A percentile compares a stretch with the other conserved stretches of the same genome.
phyloP scores from a whole-genome alignment of 2,797 vertebrate species.

The Manis pentadactyla region DNA sequence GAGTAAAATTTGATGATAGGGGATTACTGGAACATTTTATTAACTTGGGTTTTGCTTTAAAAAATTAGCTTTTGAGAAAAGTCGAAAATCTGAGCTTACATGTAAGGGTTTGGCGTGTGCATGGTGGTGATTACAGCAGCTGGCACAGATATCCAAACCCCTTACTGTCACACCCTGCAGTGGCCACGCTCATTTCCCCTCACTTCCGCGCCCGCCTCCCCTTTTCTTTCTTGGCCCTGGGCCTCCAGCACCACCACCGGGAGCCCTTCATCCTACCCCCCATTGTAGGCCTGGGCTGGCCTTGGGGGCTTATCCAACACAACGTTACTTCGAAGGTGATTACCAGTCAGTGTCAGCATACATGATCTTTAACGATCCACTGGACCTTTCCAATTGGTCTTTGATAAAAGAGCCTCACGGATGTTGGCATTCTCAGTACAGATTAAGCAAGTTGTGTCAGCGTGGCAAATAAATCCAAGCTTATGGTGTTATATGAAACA shows the following conservation, averaged over 20 bases:
- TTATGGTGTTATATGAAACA: not conserved
- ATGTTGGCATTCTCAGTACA: not conserved
- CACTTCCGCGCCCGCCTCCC: not conserved
- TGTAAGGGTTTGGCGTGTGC: slow-evolving; percentile 74
- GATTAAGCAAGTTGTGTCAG: not conserved
- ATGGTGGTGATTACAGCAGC: slow-evolving; percentile 61
- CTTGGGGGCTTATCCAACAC: not conserved
- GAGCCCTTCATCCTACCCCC: not conserved
- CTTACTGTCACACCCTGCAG: slow-evolving; percentile 28
- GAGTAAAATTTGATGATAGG: slow-evolving; percentile 75
- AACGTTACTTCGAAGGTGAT: not conserved
- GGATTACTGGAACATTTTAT: slow-evolving; percentile 81
- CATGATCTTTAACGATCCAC: not conserved
- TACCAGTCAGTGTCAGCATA: not conserved
- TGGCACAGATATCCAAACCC: slow-evolving; percentile 42
- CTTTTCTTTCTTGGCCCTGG: not conserved
- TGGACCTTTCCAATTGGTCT: not conserved
- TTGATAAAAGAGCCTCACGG: not conserved
- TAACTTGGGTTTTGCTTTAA: slow-evolving; percentile 87
- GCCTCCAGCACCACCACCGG: not conserved
- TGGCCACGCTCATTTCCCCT: slow-evolving; percentile 8
- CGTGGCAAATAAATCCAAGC: not conserved
- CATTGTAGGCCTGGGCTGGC: slow-evolving; percentile 44
- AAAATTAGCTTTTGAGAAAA: slow-evolving; percentile 76
- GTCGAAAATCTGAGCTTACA: slow-evolving; percentile 56